Conservation (phyloP, 2,888 invertebrate species). For the Belgica antarctica region DNA sequence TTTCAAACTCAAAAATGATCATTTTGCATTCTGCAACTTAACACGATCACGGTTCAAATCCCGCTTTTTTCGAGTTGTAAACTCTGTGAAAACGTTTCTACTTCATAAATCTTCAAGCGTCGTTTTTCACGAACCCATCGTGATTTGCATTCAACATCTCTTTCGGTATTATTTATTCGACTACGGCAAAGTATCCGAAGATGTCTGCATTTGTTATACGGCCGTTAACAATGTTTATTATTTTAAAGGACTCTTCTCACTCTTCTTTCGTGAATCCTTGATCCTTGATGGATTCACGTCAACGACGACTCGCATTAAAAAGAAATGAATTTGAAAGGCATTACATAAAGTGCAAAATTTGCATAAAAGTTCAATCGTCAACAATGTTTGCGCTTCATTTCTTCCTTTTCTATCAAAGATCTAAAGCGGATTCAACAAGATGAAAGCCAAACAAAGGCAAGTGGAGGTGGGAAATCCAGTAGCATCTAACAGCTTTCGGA, state of each 20-base stretch:
- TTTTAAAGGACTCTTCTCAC: background rate
- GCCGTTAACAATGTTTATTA: conserved; percentile 10
- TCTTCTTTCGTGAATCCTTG: conserved; percentile 15
- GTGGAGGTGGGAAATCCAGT: background rate
- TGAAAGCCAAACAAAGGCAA: conserved; percentile 4
- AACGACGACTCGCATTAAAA: background rate
- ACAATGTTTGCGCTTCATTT: background rate
- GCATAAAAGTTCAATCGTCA: conserved; percentile 23
- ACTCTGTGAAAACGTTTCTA: no score
- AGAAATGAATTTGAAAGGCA: background rate
- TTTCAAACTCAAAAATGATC: background rate
- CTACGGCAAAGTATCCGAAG: conserved; percentile 3
- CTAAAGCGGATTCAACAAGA: conserved; percentile 1
- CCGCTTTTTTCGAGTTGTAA: no score
- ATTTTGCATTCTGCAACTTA: background rate
- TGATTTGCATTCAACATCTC: conserved; percentile 20
- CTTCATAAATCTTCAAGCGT: no score
- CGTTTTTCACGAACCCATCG: no score
- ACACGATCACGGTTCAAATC: no score
- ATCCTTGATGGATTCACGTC: background rate
- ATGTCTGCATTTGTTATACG: conserved; percentile 3
- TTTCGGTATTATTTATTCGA: conserved; percentile 9
- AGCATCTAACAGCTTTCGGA: no score
- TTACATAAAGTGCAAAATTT: conserved; percentile 26
- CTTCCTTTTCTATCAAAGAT: background rate